phyloP scores from a whole-genome alignment of 2,797 vertebrate species.

The Helostoma temminkii region DNA sequence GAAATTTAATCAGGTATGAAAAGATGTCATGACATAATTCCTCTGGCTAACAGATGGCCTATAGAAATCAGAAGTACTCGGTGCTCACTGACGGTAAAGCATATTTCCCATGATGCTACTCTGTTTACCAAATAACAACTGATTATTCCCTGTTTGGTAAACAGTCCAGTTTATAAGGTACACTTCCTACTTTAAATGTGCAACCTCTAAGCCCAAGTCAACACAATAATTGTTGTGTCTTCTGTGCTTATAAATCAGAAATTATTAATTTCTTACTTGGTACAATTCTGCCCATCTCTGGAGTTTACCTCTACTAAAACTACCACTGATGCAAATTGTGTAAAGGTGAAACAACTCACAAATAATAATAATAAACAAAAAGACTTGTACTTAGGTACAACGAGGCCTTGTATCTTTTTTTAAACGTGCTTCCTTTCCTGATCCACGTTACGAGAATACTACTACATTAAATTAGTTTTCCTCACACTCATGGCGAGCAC shows the following conservation, averaged over 20 bases:
- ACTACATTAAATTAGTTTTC: conserved; percentile 14
- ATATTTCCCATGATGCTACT: no score
- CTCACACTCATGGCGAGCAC: conserved; percentile 18
- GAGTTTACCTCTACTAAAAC: conserved; percentile 1
- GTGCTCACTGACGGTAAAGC: neutral
- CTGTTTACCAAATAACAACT: no score
- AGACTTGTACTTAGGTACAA: no score
- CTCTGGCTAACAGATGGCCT: neutral
- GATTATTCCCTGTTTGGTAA: no score
- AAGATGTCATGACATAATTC: conserved; percentile 4
- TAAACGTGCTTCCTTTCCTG: neutral
- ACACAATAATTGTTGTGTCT: no score
- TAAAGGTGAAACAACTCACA: conserved; percentile 1
- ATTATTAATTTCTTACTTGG: conserved; percentile 5
- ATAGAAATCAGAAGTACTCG: conserved; percentile 1
- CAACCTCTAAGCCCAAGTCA: neutral
- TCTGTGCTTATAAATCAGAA: conserved; percentile 9
- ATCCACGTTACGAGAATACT: conserved; percentile 19
- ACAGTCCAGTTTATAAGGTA: no score
- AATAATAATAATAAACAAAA: no score
- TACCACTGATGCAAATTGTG: neutral
- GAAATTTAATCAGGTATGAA: conserved; percentile 17
- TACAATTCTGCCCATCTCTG: conserved; percentile 3
- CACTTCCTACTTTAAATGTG: neutral
- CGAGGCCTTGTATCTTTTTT: neutral